Conservation (phyloP, 1,140 invertebrate genomes). For the Paralvinella palmiformis region DNA sequence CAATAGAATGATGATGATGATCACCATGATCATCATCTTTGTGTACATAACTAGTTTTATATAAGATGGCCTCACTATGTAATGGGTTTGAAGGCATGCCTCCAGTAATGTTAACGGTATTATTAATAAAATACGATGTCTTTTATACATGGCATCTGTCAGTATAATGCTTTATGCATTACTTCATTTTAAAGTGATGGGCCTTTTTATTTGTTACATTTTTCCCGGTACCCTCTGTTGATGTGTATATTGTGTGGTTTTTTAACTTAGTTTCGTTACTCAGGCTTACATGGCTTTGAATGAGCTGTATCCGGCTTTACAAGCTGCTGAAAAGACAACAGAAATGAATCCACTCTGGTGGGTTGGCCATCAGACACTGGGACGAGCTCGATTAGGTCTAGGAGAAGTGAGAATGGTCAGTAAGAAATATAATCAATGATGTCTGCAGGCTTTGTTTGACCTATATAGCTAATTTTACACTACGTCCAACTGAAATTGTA, state of each 20-base stretch:
- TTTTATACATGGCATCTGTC: background rate
- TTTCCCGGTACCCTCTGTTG: background rate
- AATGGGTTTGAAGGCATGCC: background rate
- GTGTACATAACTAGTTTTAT: background rate
- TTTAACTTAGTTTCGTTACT: background rate
- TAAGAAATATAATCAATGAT: no score
- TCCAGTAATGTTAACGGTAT: background rate
- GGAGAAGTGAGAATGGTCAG: slow-evolving; percentile 50
- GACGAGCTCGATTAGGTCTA: slow-evolving; percentile 46
- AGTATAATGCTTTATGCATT: background rate
- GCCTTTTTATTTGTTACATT: background rate
- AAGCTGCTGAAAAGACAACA: slow-evolving; percentile 38
- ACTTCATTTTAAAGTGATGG: background rate
- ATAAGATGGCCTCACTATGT: background rate
- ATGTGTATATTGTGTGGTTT: background rate
- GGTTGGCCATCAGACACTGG: slow-evolving; percentile 50
- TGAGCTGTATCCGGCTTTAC: slow-evolving; percentile 39
- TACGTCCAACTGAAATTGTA: no score
- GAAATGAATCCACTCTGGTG: slow-evolving; percentile 48
- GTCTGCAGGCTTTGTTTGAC: no score
- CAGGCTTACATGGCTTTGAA: slow-evolving; percentile 35
- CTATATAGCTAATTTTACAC: no score
- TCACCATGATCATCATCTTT: background rate
- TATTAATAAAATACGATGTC: background rate
- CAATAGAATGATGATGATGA: background rate